phyloP scores from a whole-genome alignment of 92 coral and sea anemone species.

The Zoanthus sansibaricus region DNA sequence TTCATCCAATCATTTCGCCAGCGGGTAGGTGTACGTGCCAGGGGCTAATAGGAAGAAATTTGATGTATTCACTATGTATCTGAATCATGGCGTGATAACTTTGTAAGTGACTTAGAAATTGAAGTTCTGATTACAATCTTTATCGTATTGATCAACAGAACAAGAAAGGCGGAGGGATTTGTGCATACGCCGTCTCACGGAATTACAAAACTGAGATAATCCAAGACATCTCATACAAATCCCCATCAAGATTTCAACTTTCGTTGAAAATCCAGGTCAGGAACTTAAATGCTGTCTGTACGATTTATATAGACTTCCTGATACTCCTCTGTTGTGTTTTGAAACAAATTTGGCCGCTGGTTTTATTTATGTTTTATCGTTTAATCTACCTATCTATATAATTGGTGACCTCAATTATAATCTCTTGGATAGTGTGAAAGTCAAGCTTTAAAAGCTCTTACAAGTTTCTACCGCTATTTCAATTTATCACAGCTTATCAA shows the following conservation, averaged over 20 bases:
- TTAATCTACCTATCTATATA: no score
- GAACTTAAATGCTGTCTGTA: neutral
- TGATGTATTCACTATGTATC: constrained; percentile 55
- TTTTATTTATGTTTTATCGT: no score
- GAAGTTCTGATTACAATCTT: constrained; percentile 7
- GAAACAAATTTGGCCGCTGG: neutral
- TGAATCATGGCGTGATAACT: constrained; percentile 54
- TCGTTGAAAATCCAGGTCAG: neutral
- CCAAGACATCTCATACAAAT: neutral
- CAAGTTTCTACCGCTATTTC: no score
- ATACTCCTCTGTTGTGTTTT: neutral
- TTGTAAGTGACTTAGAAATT: constrained; percentile 39
- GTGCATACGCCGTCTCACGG: neutral
- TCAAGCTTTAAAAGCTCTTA: no score
- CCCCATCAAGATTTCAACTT: neutral
- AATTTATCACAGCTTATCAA: no score
- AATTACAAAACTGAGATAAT: neutral
- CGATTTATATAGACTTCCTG: neutral
- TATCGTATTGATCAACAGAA: neutral
- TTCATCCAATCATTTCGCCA: no score
- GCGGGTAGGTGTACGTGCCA: no score
- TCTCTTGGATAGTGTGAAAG: no score
- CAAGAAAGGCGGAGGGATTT: neutral
- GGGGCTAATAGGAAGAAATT: constrained; percentile 30
- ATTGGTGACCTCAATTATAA: no score